Evolutionary conservation across 2,113 vertebrate genomes (phyloP), one percentile per base, ranked within the genome.

Genomic region (Actenoides lindsayi): DNA sequence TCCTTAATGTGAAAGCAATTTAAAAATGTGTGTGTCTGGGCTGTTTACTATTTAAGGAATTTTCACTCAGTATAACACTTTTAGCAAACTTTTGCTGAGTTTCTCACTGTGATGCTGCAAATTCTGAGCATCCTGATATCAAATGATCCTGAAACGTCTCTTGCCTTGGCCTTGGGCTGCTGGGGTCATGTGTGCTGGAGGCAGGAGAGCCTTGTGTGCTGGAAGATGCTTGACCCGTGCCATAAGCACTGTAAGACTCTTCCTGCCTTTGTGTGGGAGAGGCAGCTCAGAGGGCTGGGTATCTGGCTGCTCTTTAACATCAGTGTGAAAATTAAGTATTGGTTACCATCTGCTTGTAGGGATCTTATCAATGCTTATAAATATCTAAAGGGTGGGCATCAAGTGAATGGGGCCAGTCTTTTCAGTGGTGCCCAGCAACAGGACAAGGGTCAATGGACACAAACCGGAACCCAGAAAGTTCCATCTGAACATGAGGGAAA

Each of bases 11-110:
- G 50, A 65, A 37, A 93, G 21, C 33, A 42, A 25, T 71, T 87
- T 14, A 13, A 51, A 78, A 84, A 20, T 5, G 28, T 1, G 0
- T 5, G 13, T 23, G 6, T 41, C 44, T 37, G 24, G 20, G 28
- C 27, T 56, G 42, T 17, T 65, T 41, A 12, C 56, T 95, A 7
- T n/a, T 68, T 50, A 15, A 81, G 54, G 23, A 48, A 50, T 57
- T 83, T 60, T 86, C n/a, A 21, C 1, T 1, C 50, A 16, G 12
- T 16, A 0, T 35, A 46, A 60, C 0, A 0, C 20, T 80, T 85
- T 27, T 27, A 48, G 68, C 51, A 90, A 93, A 67, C 41, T 86
- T 90, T 68, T 59, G 37, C 25, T 42, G 59, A 35, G 35, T 85
- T 90, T 87, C 90, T 69, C 20, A 2, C 6, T 1, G 2, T 19